phyloP scores from a whole-genome alignment of 2,797 vertebrate species.

The Melopsittacus undulatus region DNA sequence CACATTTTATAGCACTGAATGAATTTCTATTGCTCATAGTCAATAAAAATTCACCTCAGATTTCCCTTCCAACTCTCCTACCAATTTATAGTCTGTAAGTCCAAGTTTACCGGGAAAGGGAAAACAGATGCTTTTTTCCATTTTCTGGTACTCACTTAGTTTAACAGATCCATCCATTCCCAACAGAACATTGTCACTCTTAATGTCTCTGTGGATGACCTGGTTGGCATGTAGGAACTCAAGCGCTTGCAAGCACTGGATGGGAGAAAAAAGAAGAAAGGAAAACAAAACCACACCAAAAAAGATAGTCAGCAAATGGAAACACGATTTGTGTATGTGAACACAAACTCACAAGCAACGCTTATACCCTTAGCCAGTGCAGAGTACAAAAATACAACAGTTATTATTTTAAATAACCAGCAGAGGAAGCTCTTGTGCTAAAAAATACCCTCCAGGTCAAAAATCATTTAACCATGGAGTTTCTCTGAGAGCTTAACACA shows the following conservation, averaged over 20 bases:
- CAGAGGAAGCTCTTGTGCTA: slow-evolving; percentile 52
- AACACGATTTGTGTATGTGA: neutral
- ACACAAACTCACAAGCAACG: neutral
- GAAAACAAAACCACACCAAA: neutral
- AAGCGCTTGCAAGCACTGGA: slow-evolving; percentile 95
- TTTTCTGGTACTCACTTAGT: slow-evolving; percentile 85
- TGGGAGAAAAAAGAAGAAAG: neutral
- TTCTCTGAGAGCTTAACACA: neutral
- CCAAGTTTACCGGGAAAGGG: neutral
- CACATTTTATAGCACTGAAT: neutral
- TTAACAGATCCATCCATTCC: slow-evolving; percentile 99
- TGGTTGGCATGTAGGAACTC: slow-evolving; percentile 98
- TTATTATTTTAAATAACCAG: neutral
- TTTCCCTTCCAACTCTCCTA: neutral
- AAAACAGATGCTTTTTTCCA: neutral
- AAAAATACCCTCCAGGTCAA: neutral
- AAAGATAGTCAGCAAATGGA: neutral
- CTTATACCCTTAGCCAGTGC: neutral
- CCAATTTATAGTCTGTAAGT: fast-evolving
- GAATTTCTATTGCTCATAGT: neutral
- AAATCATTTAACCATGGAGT: neutral
- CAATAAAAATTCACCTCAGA: neutral
- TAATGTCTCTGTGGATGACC: slow-evolving; percentile 98
- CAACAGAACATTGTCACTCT: slow-evolving; percentile 96
- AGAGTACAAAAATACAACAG: neutral